Evolutionary conservation across 2,797 vertebrate species (phyloP), one percentile per base, ranked within the genome.

Genomic region (Sebastes kiyomatsui): DNA sequence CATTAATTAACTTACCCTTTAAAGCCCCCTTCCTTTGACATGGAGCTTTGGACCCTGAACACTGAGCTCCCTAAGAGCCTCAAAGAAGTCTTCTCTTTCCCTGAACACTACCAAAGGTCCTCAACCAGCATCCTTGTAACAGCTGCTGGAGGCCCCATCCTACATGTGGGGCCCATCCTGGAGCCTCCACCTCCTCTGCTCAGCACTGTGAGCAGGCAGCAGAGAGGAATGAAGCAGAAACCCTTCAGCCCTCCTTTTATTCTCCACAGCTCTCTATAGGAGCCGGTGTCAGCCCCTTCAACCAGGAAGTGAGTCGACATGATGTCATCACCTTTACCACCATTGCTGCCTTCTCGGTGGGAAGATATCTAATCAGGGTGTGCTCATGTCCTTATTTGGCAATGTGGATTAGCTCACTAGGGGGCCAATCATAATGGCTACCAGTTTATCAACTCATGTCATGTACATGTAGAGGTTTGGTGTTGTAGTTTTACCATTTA

Each of bases 291-390:
- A 98, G 96, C 97, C 97, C 95, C 97, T 97, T 97, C 83, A 96
- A 97, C 93, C 95, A 98, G 98, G 98, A 99, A 99, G 97, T 99
- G 99, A 99, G 96, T 99, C 97, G 96, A 87, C 94, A 97, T 96
- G 97, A 97, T 97, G 97, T 99, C 98, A 99, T 97, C 97, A 96
- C 95, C 91, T 91, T 94, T 93, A 94, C 91, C 91, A 95, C 85
- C 81, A 92, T 28, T 67, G 80, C 88, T 91, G 91, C 95, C 94
- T 95, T 95, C 93, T 93, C 89, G 72, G 82, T 87, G 83, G 81
- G 91, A 90, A 78, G 88, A 84, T 75, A 75, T 84, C 89, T 76
- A 88, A 94, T 92, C 88, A 91, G 80, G 96, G 96, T 78, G 84
- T 94, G 95, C 94, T 94, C 79, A 90, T 91, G 81, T 67, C 93